A percentile compares a stretch with the other conserved stretches of the same genome.
These are phyloP conservation scores for Microctonus brassicae DNA, from an alignment of 2,888 invertebrate species.

Conservation along the genomic window DNA sequence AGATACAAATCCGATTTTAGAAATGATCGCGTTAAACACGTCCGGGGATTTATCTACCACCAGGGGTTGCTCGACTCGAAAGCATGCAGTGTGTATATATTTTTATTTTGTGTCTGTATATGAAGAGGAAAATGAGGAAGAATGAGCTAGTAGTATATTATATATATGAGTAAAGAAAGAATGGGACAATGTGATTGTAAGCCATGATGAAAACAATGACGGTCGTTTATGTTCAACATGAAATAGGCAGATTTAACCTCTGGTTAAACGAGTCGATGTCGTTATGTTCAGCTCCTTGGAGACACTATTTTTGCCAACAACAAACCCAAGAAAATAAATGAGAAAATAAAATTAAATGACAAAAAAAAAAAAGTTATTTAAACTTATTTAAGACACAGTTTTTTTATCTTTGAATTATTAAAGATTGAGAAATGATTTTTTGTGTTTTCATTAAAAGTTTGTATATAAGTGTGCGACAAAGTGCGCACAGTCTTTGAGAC, in stretches of 20 bases:
- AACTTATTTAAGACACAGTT: no score
- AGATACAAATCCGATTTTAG: slow-evolving; percentile 64
- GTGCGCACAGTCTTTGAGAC: slow-evolving; percentile 57
- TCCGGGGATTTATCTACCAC: slow-evolving; percentile 52
- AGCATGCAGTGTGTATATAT: background rate
- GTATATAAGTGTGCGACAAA: slow-evolving; percentile 45
- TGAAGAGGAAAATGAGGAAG: background rate
- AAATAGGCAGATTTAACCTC: slow-evolving; percentile 44
- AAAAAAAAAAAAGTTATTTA: background rate
- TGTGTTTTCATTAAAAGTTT: background rate
- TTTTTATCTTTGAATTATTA: slow-evolving; percentile 30
- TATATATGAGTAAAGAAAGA: no score
- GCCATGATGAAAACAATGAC: no score
- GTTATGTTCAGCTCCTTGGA: no score
- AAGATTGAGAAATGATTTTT: slow-evolving; percentile 26
- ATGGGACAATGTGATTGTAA: no score
- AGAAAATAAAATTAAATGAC: slow-evolving; percentile 39
- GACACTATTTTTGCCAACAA: no score
- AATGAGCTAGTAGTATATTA: background rate
- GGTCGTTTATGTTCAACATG: slow-evolving; percentile 58
- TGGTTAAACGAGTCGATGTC: no score
- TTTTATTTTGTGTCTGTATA: background rate
- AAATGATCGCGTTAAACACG: slow-evolving; percentile 66
- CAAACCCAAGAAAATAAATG: slow-evolving; percentile 28
- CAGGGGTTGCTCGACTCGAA: slow-evolving; percentile 19